phyloP scores from a whole-genome alignment of 1,140 invertebrate species.

The Drosophila saltans region DNA sequence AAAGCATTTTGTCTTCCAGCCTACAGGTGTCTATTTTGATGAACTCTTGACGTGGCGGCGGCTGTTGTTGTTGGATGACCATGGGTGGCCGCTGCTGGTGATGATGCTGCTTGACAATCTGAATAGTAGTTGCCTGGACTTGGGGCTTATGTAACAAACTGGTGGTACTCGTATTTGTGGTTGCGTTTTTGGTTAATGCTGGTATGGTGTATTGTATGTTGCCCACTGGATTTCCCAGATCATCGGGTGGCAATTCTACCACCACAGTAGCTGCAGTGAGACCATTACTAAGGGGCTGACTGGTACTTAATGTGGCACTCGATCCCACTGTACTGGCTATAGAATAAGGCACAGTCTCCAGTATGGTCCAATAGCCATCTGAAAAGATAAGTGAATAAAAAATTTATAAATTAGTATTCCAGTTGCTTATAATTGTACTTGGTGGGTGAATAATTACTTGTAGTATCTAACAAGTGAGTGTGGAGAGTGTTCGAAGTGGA shows the following conservation, averaged over 20 bases:
- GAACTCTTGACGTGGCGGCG: conserved; percentile 60
- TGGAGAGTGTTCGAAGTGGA: conserved; percentile 11
- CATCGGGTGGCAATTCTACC: conserved; percentile 73
- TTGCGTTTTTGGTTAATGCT: conserved; percentile 64
- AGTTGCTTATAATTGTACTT: not conserved
- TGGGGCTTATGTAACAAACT: conserved; percentile 68
- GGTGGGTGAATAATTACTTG: conserved; percentile 52
- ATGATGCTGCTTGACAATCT: conserved; percentile 72
- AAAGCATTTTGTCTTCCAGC: conserved; percentile 72
- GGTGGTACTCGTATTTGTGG: conserved; percentile 59
- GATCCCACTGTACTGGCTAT: conserved; percentile 47
- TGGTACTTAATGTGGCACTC: conserved; percentile 43
- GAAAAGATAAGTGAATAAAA: conserved; percentile 40
- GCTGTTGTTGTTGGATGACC: conserved; percentile 55
- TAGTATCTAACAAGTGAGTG: conserved; percentile 51
- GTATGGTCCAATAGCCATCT: conserved; percentile 80
- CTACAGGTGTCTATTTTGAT: conserved; percentile 77
- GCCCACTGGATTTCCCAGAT: conserved; percentile 72
- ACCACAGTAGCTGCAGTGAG: conserved; percentile 75
- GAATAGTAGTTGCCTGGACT: conserved; percentile 70
- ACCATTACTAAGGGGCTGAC: conserved; percentile 48
- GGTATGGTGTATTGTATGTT: conserved; percentile 80
- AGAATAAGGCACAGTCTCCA: conserved; percentile 79
- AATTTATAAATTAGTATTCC: conserved; percentile 20
- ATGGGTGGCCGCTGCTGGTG: conserved; percentile 57